Base-by-base conservation (phyloP, 2,113 vertebrate genomes). In the Hydropotes inermis region DNA sequence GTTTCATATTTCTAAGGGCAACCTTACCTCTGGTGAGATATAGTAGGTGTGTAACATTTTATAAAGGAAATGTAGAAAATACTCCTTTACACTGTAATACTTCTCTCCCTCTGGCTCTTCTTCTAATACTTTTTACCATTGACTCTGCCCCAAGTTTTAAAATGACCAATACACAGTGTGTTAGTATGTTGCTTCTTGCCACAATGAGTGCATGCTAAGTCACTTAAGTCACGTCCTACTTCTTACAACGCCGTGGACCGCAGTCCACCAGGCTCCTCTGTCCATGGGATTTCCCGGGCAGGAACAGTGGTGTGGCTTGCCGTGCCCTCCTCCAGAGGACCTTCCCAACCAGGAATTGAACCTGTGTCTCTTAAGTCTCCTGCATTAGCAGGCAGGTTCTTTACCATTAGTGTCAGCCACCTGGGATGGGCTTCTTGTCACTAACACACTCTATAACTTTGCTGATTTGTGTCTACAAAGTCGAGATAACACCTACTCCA, bases 11-110 rank as follows among this genome's bases (percentile, higher is more conserved):
- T 61, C 16, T 1, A 91, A 96, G 55, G 6, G 64, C 36, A 27
- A 21, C 6, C 30, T 89, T 67, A 39, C 12, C 33, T 61, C 43
- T 58, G 36, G 12, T 52, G 36, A 93, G 76, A 85, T 58, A 81
- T 27, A 87, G 43, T 25, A 55, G 14, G 33, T 25, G 87, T 83
- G 14, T 16, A 83, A 81, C 14, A 10, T 27, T 81, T 91, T 54
- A 28, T 57, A 91, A 85, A 81, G 58, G 16, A 90, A 93, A 91
- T 74, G 82, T 0, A 87, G 36, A 96, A 95, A 96, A 94, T 55
- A 21, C 2, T 45, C 43, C 30, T 97, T 76, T 60, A 84, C 6
- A 15, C 17, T 64, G 8, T 30, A 57, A 36, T 57, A 55, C 3
- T 25, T 60, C 60, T 60, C 12, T 60, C 33, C 55, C 33, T 45